Evolutionary conservation across 1,140 invertebrate genomes (phyloP).

Genomic region (Trissolcus basalis): DNA sequence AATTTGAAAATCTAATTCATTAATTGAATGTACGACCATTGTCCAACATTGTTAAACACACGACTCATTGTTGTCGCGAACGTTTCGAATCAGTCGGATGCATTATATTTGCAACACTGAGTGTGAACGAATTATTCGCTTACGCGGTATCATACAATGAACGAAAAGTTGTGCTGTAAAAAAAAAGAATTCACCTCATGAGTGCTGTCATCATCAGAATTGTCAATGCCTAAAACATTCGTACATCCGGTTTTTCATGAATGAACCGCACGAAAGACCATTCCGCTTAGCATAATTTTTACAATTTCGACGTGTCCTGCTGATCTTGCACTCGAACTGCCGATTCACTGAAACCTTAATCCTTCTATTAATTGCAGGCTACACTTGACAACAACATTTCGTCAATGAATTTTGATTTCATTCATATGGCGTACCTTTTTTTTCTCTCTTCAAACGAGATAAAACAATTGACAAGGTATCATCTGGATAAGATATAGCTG

Average conservation of each 20-base stretch:
- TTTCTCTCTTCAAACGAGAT: too few relatives aligned
- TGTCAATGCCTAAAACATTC: slow-evolving; percentile 47
- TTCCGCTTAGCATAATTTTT: slow-evolving; percentile 37
- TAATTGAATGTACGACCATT: slow-evolving; percentile 43
- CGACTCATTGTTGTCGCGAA: slow-evolving; percentile 47
- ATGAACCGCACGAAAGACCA: slow-evolving; percentile 29
- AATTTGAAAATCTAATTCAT: slow-evolving; percentile 45
- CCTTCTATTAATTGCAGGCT: too few relatives aligned
- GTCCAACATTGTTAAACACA: slow-evolving; percentile 41
- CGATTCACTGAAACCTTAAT: slow-evolving; percentile 29
- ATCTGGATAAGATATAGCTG: too few relatives aligned
- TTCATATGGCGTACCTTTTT: too few relatives aligned
- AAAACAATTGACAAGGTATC: too few relatives aligned
- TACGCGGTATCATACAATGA: slow-evolving; percentile 38
- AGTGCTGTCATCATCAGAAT: slow-evolving; percentile 31
- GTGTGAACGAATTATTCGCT: slow-evolving; percentile 33
- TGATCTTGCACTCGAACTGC: slow-evolving; percentile 20
- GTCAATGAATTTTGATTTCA: slow-evolving; percentile 15
- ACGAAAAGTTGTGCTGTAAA: slow-evolving; percentile 34
- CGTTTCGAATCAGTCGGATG: slow-evolving; percentile 22
- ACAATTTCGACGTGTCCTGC: slow-evolving; percentile 27
- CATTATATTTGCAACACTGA: slow-evolving; percentile 39
- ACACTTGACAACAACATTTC: slow-evolving; percentile 23
- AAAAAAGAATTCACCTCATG: not conserved
- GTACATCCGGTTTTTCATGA: slow-evolving; percentile 38